Base-by-base conservation (phyloP, 2,888 invertebrate genomes). In the Euproctis similis region DNA sequence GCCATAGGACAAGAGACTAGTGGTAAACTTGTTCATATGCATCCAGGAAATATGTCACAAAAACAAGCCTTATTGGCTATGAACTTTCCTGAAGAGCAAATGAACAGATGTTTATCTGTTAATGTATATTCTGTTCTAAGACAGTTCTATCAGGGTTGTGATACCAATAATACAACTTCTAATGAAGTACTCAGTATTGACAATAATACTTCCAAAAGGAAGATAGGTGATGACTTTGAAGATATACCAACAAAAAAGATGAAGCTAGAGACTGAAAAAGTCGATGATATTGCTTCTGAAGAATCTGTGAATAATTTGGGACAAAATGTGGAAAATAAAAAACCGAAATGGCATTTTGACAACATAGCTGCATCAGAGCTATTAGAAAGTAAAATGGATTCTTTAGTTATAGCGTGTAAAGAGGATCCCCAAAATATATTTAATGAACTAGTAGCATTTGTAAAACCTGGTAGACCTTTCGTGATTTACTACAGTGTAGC, bases 381-480 rank as follows among this genome's bases (percentile, higher is more conserved):
- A 18, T 74, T 94, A 38, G 75, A 81, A 26, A 61, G 70, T 0
- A 90, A 90, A 75, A 89, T 92, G 39, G 92, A 95, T 71, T 90
- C 92, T 4, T 76, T 96, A 28, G 86, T 92, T 1, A 88, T 98
- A 39, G 90, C 91, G 1, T 89, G 92, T 31, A 95, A 92, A 67
- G 95, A 95, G 65, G 94, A 97, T 75, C 97, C 97, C 0, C 74
- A 89, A 5, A 92, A 90, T 49, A 89, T 97, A 40, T 87, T 94
- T 12, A 87, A 90, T 47, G 89, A 89, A 26, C 75, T 98, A 11
- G 55, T 94, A 13, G 86, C 88, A n/a, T 94, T 92, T 74, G 73
- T 98, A 0, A 90, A 90, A 42, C 88, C 90, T 2, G 94, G 96
- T 0, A 85, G 95, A 45, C 94, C 94, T 8, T 89, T 98, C 62